phyloP scores from a whole-genome alignment of 2,113 vertebrate genomes.

The Phainopepla nitens region DNA sequence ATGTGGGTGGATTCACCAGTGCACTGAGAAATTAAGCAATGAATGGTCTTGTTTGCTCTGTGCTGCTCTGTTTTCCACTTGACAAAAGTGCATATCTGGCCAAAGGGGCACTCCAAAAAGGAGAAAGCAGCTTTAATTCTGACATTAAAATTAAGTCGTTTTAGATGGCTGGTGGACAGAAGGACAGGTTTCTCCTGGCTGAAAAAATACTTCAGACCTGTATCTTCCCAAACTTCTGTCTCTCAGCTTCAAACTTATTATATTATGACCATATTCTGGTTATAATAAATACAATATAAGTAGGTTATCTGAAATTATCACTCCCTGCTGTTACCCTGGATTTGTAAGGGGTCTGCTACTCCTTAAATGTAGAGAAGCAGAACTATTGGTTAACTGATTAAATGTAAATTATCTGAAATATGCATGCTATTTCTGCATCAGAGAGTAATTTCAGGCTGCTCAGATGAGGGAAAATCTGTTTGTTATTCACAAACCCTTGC shows the following conservation, averaged over 20 bases:
- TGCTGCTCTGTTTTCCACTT: background rate
- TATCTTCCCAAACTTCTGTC: background rate
- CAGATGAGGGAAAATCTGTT: constrained; percentile 9
- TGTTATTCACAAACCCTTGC: background rate
- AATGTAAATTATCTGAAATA: background rate
- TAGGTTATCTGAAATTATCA: background rate
- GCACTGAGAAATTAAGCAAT: background rate
- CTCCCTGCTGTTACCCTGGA: background rate
- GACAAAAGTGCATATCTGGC: background rate
- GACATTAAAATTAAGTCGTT: background rate
- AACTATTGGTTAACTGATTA: background rate
- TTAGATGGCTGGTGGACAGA: background rate
- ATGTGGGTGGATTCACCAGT: background rate
- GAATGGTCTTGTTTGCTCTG: background rate
- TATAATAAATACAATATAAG: background rate
- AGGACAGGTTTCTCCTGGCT: background rate
- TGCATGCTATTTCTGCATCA: background rate
- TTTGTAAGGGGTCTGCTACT: background rate
- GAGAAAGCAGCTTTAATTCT: background rate
- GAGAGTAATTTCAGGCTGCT: background rate
- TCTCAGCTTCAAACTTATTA: background rate
- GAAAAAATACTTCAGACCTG: background rate
- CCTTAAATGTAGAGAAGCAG: background rate
- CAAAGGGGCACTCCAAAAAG: background rate
- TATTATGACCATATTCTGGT: background rate